Evolutionary conservation across 2,888 invertebrate species (phyloP).

Genomic region (Drosophila picticornis): DNA sequence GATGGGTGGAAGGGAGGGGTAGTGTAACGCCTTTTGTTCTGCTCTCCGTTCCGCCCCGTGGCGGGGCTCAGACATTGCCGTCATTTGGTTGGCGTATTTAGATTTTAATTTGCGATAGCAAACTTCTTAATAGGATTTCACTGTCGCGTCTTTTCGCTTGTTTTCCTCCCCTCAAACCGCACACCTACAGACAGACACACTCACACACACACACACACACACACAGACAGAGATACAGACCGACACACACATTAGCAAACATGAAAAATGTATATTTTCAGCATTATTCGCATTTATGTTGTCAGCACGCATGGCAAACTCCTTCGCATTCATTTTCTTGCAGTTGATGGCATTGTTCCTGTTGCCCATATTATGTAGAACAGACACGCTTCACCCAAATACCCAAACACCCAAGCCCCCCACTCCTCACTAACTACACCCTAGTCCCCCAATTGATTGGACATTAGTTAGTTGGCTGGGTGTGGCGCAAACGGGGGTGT

Average conservation of each 20-base stretch:
- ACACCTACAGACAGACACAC: conserved; percentile 22
- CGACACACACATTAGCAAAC: conserved; percentile 56
- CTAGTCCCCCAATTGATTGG: conserved; percentile 12
- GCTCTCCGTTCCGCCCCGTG: conserved; percentile 14
- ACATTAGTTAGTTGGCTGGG: conserved; percentile 35
- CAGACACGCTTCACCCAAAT: conserved; percentile 23
- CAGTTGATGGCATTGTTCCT: conserved; percentile 41
- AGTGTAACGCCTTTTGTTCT: conserved; percentile 47
- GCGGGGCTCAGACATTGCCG: conserved; percentile 66
- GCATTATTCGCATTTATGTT: conserved; percentile 72
- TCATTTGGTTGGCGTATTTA: conserved; percentile 77
- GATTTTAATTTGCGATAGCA: conserved; percentile 81
- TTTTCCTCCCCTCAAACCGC: not conserved
- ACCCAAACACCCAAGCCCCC: not conserved
- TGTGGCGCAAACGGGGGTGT: conserved; percentile 37
- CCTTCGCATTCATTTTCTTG: conserved; percentile 47
- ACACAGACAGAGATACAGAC: conserved; percentile 5
- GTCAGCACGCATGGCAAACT: conserved; percentile 62
- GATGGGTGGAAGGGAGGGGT: not conserved
- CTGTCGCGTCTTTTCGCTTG: conserved; percentile 59
- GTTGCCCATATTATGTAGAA: conserved; percentile 36
- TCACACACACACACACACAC: conserved; percentile 22
- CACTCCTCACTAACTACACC: not conserved
- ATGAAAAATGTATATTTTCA: conserved; percentile 65
- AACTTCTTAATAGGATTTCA: conserved; percentile 82